phyloP scores from a whole-genome alignment of 2,797 vertebrate genomes.

The Sebastiscus tertius region DNA sequence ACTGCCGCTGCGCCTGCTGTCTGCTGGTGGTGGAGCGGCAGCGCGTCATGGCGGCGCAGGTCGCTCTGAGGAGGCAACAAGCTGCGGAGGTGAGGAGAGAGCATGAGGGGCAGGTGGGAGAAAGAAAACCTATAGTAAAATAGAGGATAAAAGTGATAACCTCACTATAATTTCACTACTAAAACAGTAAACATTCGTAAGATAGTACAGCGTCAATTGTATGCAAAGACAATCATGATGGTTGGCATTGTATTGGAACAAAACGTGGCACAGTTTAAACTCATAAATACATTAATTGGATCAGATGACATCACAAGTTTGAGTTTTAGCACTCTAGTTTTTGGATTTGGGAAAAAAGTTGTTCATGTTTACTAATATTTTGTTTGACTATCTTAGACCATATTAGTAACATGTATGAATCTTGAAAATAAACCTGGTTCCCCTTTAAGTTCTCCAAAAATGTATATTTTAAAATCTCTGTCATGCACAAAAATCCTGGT shows the following conservation, averaged over 20 bases:
- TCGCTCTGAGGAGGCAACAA: constrained; percentile 84
- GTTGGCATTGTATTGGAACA: not conserved
- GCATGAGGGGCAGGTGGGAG: constrained; percentile 15
- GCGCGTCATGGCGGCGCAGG: constrained; percentile 87
- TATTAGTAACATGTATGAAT: no score
- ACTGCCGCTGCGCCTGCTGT: constrained; percentile 85
- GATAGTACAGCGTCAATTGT: not conserved
- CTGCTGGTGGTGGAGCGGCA: constrained; percentile 86
- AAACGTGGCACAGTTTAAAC: constrained; percentile 33
- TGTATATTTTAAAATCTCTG: not conserved
- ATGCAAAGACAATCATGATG: not conserved
- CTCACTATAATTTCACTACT: not conserved
- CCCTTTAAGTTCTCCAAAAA: not conserved
- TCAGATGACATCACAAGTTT: not conserved
- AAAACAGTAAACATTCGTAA: not conserved
- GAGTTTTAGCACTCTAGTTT: no score
- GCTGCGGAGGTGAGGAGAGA: constrained; percentile 74
- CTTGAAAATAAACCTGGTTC: no score
- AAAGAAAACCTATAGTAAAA: not conserved
- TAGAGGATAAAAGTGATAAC: not conserved
- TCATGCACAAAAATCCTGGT: not conserved
- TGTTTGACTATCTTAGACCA: accelerated
- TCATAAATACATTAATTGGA: constrained; percentile 38
- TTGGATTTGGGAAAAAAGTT: no score
- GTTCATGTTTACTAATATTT: no score